Conservation (phyloP, 1,140 invertebrate genomes). For the Potamilus streckersoni region DNA sequence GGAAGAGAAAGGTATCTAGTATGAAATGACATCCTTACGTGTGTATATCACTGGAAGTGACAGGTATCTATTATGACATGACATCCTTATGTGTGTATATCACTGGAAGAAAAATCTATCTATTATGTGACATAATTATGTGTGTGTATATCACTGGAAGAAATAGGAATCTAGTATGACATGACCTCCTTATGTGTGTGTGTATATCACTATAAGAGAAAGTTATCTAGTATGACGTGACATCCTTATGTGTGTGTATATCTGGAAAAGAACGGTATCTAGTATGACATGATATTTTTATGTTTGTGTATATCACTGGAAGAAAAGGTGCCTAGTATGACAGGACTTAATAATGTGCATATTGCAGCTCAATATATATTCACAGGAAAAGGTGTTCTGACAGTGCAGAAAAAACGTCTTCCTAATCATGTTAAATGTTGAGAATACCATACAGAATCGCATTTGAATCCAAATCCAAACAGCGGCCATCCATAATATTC, state of each 20-base stretch:
- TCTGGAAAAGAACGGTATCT: slow-evolving; percentile 26
- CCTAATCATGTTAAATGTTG: too few species aligned
- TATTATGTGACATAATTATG: not conserved
- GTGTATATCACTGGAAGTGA: slow-evolving; percentile 10
- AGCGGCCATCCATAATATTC: too few species aligned
- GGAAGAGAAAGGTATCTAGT: slow-evolving; percentile 24
- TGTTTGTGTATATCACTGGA: not conserved
- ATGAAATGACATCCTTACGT: not conserved
- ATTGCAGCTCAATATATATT: too few species aligned
- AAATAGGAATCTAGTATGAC: slow-evolving; percentile 16
- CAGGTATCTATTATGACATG: slow-evolving; percentile 4
- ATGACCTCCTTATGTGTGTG: not conserved
- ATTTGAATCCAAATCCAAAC: too few species aligned
- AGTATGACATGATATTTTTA: not conserved
- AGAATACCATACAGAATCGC: too few species aligned
- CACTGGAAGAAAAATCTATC: slow-evolving; percentile 21
- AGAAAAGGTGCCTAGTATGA: slow-evolving; percentile 14
- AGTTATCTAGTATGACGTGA: too few species aligned
- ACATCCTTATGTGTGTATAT: not conserved
- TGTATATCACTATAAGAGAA: slow-evolving; percentile 17
- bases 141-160: slow-evolving; percentile 3
- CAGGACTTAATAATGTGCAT: too few species aligned
- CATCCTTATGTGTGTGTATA: too few species aligned
- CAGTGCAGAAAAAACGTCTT: too few species aligned
- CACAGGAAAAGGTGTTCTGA: too few species aligned